phyloP scores from a whole-genome alignment of 2,888 invertebrate genomes.

The Aleiodes leptofemur region DNA sequence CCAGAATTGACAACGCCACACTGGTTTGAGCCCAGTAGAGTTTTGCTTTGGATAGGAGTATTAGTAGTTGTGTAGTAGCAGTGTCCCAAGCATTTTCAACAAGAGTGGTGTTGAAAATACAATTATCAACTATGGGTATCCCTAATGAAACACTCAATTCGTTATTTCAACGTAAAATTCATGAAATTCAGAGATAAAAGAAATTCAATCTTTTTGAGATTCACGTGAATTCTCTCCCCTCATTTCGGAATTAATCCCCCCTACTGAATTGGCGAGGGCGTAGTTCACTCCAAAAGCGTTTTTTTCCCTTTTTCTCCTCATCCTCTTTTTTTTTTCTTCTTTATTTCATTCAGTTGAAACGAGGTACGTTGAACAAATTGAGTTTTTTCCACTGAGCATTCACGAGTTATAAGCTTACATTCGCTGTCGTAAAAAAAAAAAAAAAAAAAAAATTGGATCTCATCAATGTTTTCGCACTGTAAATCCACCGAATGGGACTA shows the following conservation, averaged over 20 bases:
- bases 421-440: slow-evolving; percentile 26
- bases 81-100: slow-evolving; percentile 65
- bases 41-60: slow-evolving; percentile 46
- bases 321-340: neutral
- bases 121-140: slow-evolving; percentile 74
- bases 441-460: slow-evolving; percentile 42
- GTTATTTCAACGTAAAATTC: slow-evolving; percentile 12
- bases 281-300: slow-evolving; percentile 24
- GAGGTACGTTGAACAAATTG: neutral
- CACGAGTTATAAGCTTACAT: slow-evolving; percentile 19
- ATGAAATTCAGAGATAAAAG: slow-evolving; percentile 7
- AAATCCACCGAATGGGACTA: slow-evolving; percentile 44
- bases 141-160: slow-evolving; percentile 73
- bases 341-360: slow-evolving; percentile 1
- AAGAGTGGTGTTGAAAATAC: slow-evolving; percentile 74
- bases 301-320: neutral
- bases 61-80: slow-evolving; percentile 53
- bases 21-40: slow-evolving; percentile 60
- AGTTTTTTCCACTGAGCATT: slow-evolving; percentile 24
- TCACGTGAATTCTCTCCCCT: neutral
- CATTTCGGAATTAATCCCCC: slow-evolving; percentile 32
- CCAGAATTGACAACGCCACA: slow-evolving; percentile 60
- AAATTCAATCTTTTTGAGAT: slow-evolving; percentile 22
- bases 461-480: slow-evolving; percentile 55
- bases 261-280: slow-evolving; percentile 20